Base-by-base conservation (phyloP, 2,888 invertebrate genomes). In the Acanthosepion esculentum region DNA sequence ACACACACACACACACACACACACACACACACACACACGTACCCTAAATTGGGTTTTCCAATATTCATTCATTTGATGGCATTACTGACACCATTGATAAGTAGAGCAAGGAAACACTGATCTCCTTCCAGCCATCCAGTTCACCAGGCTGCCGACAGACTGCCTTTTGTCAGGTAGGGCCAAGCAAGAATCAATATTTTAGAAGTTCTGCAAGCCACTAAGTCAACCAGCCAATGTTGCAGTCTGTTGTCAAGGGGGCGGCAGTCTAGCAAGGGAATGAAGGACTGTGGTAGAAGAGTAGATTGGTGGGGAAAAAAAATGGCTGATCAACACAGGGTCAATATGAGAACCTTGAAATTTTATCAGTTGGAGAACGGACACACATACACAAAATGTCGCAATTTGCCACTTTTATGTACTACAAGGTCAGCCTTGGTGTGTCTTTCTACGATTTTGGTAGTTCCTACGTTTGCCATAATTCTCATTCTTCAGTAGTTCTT, bases 71-170 rank as follows among this genome's bases (percentile, higher is more conserved):
- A 33, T 15, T n/a, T 78, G 15, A n/a, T 78, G n/a, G 64, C 26
- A 33, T 78, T 78, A 78, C 18, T 78, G 78, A n/a, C n/a, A 78
- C n/a, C 5, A n/a, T 78, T 78, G 78, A n/a, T n/a, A 78, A 78
- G n/a, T 78, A 78, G 78, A 78, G 78, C 78, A 78, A 78, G 78
- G n/a, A 78, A 78, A 78, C n/a, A n/a, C 15, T 78, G 78, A 78
- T n/a, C 15, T 8, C n/a, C n/a, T 78, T 18, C 78, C n/a, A 78
- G n/a, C 78, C 78, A 33, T 78, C 15, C 18, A n/a, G 12, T 78
- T 78, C n/a, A 15, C n/a, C n/a, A 10, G n/a, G 78, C 78, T 78
- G 78, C n/a, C 78, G n/a, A 78, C n/a, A 78, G 78, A 78, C n/a
- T 33, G 33, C 15, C 1, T n/a, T 78, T 78, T n/a, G n/a, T 78